Base-by-base conservation (phyloP, 2,888 invertebrate genomes). In the Lasioglossum pauxillum region DNA sequence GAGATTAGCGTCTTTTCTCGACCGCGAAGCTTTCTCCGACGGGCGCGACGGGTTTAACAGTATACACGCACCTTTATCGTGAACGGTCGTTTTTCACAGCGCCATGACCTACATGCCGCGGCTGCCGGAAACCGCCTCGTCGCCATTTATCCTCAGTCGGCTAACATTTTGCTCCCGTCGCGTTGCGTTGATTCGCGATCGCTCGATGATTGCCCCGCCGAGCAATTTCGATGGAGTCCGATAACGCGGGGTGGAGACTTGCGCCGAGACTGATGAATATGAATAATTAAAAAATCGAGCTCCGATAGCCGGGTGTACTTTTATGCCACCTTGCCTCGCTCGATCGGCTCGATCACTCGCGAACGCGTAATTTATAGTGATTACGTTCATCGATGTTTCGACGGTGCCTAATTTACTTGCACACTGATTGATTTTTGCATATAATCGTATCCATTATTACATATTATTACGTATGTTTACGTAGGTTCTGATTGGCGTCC, bases 81-180 rank as follows among this genome's bases (percentile, higher is more conserved):
- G 67, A 23, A 69, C 67, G 69, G 53, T 77, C 84, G 83, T 84
- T 84, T 84, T 69, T 84, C 84, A 82, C 53, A n/a, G 77, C 23
- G 69, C 74, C n/a, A 46, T 64, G 84, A 84, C 84, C 84, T 74
- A 84, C 77, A 82, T 84, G 75, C 71, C 46, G 57, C 67, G 23
- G 57, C 73, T 84, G 77, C 83, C 83, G 84, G 84, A 84, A 84
- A 84, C 76, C 74, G 69, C 82, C 46, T 35, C 67, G 69, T 3
- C 74, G 73, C 77, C 84, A 78, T 80, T 81, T 77, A 72, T 78
- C 46, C 82, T 49, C 41, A 10, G 31, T 41, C 27, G 19, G 69
- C n/a, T 31, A 46, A 75, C 75, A 64, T 80, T 83, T 80, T 76
- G 38, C 60, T 75, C 41, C 10, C 31, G 67, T 23, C 44, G 53